Conservation (phyloP, 2,797 vertebrate species). For the Pitangus sulphuratus region DNA sequence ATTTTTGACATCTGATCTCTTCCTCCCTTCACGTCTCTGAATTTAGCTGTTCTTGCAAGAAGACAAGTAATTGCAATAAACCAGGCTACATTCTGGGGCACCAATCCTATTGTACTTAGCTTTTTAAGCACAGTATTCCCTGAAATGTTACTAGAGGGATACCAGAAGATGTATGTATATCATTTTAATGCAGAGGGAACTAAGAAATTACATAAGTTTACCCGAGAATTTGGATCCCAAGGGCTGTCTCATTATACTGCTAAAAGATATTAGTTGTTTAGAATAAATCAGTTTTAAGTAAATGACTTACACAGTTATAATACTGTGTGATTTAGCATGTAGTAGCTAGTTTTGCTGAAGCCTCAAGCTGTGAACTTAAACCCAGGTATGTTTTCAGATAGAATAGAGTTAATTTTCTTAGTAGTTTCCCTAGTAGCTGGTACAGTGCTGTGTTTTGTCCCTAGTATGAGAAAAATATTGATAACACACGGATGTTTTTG, state of each 20-base stretch:
- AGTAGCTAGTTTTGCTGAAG: neutral
- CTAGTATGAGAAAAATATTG: neutral
- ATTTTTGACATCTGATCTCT: neutral
- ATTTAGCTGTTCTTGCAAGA: neutral
- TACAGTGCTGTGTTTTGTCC: neutral
- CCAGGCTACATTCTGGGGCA: neutral
- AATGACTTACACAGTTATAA: neutral
- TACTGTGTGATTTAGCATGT: neutral
- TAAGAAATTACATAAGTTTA: neutral
- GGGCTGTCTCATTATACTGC: neutral
- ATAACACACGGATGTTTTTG: neutral
- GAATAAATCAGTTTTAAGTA: neutral
- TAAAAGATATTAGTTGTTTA: neutral
- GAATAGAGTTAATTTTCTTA: neutral
- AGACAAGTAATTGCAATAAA: neutral
- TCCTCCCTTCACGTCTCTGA: neutral
- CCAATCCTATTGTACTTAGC: neutral
- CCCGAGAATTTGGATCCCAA: neutral
- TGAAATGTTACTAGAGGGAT: neutral
- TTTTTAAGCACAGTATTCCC: neutral
- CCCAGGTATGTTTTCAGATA: neutral
- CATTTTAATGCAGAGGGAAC: neutral
- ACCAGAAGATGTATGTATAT: neutral
- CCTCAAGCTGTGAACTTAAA: neutral
- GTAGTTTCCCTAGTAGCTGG: neutral